These are phyloP conservation scores for Sialis lutaria DNA, from an alignment of 2,888 invertebrate genomes.

Conservation along the genomic window DNA sequence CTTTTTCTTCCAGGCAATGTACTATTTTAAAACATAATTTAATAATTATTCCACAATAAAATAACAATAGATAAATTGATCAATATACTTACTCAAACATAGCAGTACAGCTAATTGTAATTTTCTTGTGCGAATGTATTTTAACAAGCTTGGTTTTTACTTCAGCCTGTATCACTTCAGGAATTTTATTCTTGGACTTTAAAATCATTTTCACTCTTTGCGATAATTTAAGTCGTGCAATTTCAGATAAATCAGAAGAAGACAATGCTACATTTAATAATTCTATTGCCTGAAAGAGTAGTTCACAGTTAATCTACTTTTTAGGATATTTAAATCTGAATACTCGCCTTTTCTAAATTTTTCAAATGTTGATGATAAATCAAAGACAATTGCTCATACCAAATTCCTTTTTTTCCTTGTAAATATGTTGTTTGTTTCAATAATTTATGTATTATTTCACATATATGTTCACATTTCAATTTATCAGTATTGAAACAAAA, in stretches of 20 bases:
- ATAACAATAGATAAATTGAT: neutral
- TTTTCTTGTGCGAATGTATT: neutral
- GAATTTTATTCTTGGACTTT: slow-evolving; percentile 4
- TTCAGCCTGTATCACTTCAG: no score
- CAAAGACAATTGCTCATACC: slow-evolving; percentile 15
- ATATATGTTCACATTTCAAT: neutral
- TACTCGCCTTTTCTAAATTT: slow-evolving; percentile 10
- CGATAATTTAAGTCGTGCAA: slow-evolving; percentile 13
- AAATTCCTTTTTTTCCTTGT: slow-evolving; percentile 13
- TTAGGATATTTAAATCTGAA: neutral
- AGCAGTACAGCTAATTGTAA: neutral
- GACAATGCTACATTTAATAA: slow-evolving; percentile 27
- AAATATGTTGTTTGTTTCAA: slow-evolving; percentile 12
- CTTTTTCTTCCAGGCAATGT: slow-evolving; percentile 17
- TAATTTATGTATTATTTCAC: slow-evolving; percentile 16
- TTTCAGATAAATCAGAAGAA: slow-evolving; percentile 12
- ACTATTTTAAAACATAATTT: neutral
- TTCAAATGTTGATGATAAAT: slow-evolving; percentile 12
- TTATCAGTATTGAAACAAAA: neutral
- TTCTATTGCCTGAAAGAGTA: slow-evolving; percentile 26
- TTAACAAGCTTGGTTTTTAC: neutral
- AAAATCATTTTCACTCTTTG: slow-evolving; percentile 10
- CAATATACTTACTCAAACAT: neutral
- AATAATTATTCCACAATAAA: neutral
- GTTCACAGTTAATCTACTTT: slow-evolving; percentile 8